These are phyloP conservation scores for Ceratina calcarata DNA, from an alignment of 1,140 invertebrate genomes.

Conservation along the genomic window DNA sequence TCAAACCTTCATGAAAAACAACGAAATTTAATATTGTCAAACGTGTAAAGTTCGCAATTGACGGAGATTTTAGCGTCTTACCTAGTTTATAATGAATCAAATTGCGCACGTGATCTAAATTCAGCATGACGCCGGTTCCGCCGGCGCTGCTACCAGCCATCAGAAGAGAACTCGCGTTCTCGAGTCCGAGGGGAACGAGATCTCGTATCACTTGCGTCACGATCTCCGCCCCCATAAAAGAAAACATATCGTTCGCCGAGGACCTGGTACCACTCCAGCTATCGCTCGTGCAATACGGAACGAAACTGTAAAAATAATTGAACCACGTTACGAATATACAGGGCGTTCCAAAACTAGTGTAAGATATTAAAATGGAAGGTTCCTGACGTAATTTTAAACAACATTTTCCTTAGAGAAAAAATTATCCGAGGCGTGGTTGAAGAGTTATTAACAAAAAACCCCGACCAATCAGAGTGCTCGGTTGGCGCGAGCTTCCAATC, in stretches of 20 bases:
- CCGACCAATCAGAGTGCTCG: no score
- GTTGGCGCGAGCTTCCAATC: no score
- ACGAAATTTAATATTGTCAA: neutral
- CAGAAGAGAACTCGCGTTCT: slow-evolving; percentile 84
- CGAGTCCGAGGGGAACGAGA: slow-evolving; percentile 84
- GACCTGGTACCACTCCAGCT: slow-evolving; percentile 91
- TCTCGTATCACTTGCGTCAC: slow-evolving; percentile 89
- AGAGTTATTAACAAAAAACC: no score
- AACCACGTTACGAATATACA: neutral
- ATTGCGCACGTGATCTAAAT: slow-evolving; percentile 90
- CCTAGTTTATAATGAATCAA: slow-evolving; percentile 83
- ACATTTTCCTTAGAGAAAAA: no score
- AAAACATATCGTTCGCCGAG: slow-evolving; percentile 82
- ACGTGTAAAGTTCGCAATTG: neutral
- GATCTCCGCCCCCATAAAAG: slow-evolving; percentile 94
- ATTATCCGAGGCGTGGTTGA: no score
- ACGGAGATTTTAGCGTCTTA: no score
- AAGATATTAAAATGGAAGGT: no score
- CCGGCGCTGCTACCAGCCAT: slow-evolving; percentile 96
- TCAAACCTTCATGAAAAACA: slow-evolving; percentile 70
- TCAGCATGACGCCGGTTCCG: slow-evolving; percentile 94
- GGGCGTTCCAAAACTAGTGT: no score
- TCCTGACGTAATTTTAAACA: no score
- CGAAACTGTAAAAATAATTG: slow-evolving; percentile 81
- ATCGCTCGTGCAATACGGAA: slow-evolving; percentile 97